A percentile compares a stretch with the other conserved stretches of the same genome.
phyloP scores from a whole-genome alignment of 2,888 invertebrate genomes.

The Ellobium chinense region DNA sequence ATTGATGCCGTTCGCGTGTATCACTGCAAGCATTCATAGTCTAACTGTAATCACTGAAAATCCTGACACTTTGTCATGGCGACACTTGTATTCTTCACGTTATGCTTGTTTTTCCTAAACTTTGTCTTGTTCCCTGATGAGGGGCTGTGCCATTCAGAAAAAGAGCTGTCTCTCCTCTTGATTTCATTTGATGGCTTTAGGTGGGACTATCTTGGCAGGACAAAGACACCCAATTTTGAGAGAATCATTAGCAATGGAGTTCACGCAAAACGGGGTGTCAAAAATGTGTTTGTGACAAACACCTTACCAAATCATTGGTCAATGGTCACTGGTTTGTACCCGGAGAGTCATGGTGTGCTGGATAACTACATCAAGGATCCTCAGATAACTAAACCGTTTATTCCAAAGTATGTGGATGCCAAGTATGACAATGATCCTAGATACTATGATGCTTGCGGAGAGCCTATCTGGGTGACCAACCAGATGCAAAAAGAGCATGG shows the following conservation, averaged over 20 bases:
- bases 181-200: conserved; percentile 87
- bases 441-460: conserved; percentile 80
- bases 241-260: conserved; percentile 82
- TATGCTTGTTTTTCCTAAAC: no score
- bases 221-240: conserved; percentile 82
- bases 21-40: no score
- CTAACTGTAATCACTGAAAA: no score
- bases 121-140: no score
- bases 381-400: conserved; percentile 66
- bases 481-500: conserved; percentile 82
- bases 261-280: conserved; percentile 81
- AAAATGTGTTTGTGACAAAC: conserved; percentile 81
- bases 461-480: conserved; percentile 78
- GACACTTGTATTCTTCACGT: no score
- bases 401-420: conserved; percentile 39
- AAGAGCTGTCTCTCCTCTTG: conserved; percentile 78
- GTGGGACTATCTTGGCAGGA: conserved; percentile 83
- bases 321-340: conserved; percentile 83
- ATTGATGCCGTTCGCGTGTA: no score
- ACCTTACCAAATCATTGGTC: conserved; percentile 88
- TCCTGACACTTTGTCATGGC: no score
- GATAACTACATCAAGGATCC: conserved; percentile 84
- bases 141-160: conserved; percentile 6
- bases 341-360: conserved; percentile 86
- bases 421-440: conserved; percentile 72